These are phyloP conservation scores for Cerastoderma edule DNA, from an alignment of 2,888 invertebrate species.

Conservation along the genomic window DNA sequence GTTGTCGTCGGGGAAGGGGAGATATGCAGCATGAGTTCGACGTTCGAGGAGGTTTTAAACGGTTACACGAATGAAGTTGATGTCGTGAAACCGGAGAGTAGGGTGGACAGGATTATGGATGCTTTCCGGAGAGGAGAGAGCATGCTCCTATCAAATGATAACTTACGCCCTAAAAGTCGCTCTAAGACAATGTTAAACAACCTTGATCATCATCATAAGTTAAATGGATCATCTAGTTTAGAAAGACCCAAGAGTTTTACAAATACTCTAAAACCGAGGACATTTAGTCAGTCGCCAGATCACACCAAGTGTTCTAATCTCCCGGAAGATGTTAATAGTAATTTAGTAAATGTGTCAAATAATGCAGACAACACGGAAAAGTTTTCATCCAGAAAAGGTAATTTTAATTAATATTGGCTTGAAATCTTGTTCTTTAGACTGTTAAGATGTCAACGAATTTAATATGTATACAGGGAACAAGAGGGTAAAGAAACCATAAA, in stretches of 20 bases:
- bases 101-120: constrained; percentile 46
- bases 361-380: constrained; percentile 16
- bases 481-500: no score
- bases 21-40: constrained; percentile 42
- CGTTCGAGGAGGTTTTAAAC: constrained; percentile 50
- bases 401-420: not conserved
- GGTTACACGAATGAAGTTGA: constrained; percentile 25
- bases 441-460: not conserved
- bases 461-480: constrained; percentile 1
- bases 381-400: constrained; percentile 3
- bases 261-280: not conserved
- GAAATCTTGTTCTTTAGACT: not conserved
- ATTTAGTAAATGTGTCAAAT: constrained; percentile 4
- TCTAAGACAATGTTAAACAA: constrained; percentile 37
- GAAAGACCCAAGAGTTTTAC: constrained; percentile 17
- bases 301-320: not conserved
- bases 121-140: constrained; percentile 46
- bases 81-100: constrained; percentile 10
- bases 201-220: not conserved
- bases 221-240: constrained; percentile 4
- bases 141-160: constrained; percentile 44
- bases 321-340: not conserved
- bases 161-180: constrained; percentile 49
- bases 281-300: not conserved
- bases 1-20: not conserved